Evolutionary conservation across 2,113 vertebrate genomes (phyloP), one percentile per base, ranked within the genome.

Genomic region (Rhinolophus ferrumequinum): DNA sequence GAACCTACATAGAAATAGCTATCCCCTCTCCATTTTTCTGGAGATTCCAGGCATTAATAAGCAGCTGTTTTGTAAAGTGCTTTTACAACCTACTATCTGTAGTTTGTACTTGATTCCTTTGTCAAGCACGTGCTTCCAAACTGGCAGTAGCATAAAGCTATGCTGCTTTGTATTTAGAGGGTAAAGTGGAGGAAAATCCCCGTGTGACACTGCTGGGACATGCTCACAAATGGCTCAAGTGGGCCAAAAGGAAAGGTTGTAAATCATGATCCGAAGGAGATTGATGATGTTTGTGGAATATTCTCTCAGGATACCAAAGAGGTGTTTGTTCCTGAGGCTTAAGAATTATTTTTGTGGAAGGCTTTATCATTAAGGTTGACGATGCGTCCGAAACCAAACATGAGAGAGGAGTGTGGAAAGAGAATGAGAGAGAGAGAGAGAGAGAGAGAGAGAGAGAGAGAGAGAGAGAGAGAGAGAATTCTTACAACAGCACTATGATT

Each of bases 321-420:
- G 98, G 97, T 98, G 96, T 98, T 99, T 98, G 98, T 98, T 99
- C 98, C 98, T 82, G 91, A 98, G 98, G 98, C 97, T 98, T 98
- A 98, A 98, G 98, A 98, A 98, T 98, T 98, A 98, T 98, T 98
- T 98, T 97, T 97, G 98, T 98, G 97, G 97, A 98, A 99, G 96
- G 85, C 83, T 98, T 98, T 98, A 99, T 99, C 98, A 98, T 98
- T 98, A 98, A 98, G 94, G 97, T 98, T 98, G 98, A 98, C 98
- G 98, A 98, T 98, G 90, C 98, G 98, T 94, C 98, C 98, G 97
- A 96, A 98, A 98, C 96, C 91, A 96, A 84, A 82, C 95, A 93
- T 98, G 96, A 94, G 95, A 58, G 16, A 38, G 4, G 21, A 11
- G n/a, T 52, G 8, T 26, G 1, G 6, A 84, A 15, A 11, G 2